Evolutionary conservation across 2,797 vertebrate genomes (phyloP).

Genomic region (Micrastur ruficollis): DNA sequence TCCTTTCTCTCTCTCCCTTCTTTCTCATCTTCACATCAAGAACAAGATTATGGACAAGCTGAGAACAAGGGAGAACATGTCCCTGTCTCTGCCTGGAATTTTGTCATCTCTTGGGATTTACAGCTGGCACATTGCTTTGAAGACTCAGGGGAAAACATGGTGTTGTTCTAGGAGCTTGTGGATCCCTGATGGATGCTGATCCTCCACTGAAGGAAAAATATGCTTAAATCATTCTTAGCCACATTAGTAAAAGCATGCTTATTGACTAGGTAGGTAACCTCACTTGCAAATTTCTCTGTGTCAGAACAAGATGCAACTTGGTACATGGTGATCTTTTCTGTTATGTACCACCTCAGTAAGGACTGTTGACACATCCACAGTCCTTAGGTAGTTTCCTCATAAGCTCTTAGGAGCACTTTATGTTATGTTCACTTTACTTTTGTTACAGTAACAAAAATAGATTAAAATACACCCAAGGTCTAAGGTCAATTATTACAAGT

Average conservation of each 20-base stretch:
- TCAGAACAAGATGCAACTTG: not conserved
- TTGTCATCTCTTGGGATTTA: not conserved
- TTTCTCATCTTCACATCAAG: not conserved
- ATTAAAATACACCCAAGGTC: not conserved
- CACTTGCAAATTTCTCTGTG: not conserved
- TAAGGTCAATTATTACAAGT: not conserved
- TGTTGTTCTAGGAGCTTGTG: not conserved
- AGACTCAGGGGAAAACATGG: not conserved
- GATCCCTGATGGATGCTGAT: not conserved
- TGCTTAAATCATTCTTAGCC: not conserved
- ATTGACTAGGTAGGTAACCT: not conserved
- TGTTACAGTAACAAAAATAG: not conserved
- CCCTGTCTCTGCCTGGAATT: not conserved
- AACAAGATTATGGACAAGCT: not conserved
- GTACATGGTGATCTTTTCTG: not conserved
- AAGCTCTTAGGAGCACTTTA: not conserved
- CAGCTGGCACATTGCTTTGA: not conserved
- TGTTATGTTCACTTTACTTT: not conserved
- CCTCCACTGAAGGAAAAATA: not conserved
- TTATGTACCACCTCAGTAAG: not conserved
- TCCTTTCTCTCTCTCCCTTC: not conserved
- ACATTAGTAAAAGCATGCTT: not conserved
- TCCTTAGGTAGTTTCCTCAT: not conserved
- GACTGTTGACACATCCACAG: not conserved
- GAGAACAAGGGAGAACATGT: not conserved